phyloP scores from a whole-genome alignment of 2,797 vertebrate species.

The Acanthurus lineatus region DNA sequence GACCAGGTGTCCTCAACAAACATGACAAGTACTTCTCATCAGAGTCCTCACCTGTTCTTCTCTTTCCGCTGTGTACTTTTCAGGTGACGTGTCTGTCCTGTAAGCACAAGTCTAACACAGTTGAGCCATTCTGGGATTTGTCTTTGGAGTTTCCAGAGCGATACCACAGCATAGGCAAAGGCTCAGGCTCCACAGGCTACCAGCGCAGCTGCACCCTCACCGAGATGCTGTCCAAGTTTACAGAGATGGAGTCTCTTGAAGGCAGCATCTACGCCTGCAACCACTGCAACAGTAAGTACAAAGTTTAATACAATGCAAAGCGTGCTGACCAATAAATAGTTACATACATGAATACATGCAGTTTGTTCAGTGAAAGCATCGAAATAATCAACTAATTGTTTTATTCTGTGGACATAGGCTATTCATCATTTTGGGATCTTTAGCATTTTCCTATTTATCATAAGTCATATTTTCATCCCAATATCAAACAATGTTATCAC shows the following conservation, averaged over 20 bases:
- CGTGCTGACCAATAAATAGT: too few relatives aligned
- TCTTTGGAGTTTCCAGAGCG: conserved; percentile 98
- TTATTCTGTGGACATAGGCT: too few relatives aligned
- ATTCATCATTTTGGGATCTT: too few relatives aligned
- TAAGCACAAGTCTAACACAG: conserved; percentile 98
- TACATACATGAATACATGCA: too few relatives aligned
- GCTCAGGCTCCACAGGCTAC: conserved; percentile 85
- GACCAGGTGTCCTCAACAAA: background rate
- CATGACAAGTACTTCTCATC: background rate
- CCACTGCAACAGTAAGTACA: conserved; percentile 96
- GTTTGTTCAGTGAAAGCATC: too few relatives aligned
- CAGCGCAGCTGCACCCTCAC: conserved; percentile 95
- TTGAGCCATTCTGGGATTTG: conserved; percentile 99
- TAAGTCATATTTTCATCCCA: too few relatives aligned
- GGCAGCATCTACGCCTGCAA: conserved; percentile 98
- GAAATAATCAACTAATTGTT: too few relatives aligned
- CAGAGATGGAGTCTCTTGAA: conserved; percentile 97
- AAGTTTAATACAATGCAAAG: background rate
- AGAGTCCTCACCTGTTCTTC: background rate
- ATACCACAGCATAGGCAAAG: conserved; percentile 93
- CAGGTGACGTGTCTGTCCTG: conserved; percentile 98
- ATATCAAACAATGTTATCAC: too few relatives aligned
- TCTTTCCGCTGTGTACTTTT: conserved; percentile 13
- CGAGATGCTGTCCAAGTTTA: conserved; percentile 99
- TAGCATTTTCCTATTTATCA: too few relatives aligned